Evolutionary conservation across 2,113 vertebrate species (phyloP).

Genomic region (Leptocoma aspasia): DNA sequence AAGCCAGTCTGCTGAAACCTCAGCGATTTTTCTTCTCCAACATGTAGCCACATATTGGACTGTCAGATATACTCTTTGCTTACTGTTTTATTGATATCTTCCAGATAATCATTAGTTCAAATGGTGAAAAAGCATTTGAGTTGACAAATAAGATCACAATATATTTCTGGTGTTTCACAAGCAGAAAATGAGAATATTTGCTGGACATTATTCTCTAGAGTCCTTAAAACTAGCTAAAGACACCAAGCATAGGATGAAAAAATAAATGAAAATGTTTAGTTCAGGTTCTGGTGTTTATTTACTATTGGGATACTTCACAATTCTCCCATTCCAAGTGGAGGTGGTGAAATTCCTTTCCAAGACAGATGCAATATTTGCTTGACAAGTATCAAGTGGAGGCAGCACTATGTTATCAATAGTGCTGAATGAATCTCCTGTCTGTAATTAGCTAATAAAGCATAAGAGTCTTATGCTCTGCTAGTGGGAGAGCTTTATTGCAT

Average conservation of each 20-base stretch:
- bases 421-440: conserved; percentile 52
- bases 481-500: conserved; percentile 47
- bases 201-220: not conserved
- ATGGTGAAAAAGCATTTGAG: not conserved
- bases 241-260: not conserved
- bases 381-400: not conserved
- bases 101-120: not conserved
- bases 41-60: not conserved
- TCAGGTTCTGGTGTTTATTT: not conserved
- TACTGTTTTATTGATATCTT: not conserved
- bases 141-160: not conserved
- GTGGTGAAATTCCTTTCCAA: conserved; percentile 17
- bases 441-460: conserved; percentile 51
- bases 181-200: not conserved
- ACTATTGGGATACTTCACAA: not conserved
- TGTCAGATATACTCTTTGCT: not conserved
- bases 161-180: not conserved
- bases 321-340: not conserved
- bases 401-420: not conserved
- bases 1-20: not conserved
- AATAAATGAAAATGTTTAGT: not conserved
- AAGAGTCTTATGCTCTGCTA: not conserved
- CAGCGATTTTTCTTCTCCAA: not conserved
- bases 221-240: not conserved
- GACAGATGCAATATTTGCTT: conserved; percentile 1